Evolutionary conservation across 2,113 vertebrate genomes (phyloP).

Genomic region (Ictalurus punctatus): DNA sequence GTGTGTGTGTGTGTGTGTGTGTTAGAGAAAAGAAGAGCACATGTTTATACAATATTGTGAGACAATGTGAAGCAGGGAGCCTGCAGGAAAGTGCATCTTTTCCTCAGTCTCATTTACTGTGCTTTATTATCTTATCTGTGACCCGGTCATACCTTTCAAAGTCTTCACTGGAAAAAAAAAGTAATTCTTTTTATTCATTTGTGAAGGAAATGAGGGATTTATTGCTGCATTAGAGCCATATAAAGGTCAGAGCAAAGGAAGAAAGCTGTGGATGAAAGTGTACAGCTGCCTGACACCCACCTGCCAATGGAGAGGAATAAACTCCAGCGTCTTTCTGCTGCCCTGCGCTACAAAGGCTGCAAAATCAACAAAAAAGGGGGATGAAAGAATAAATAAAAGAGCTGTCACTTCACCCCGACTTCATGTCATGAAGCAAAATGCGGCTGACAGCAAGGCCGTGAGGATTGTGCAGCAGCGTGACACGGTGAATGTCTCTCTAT

Average conservation of each 20-base stretch:
- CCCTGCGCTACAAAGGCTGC: slow-evolving; percentile 7
- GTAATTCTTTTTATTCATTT: not conserved
- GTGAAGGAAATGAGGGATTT: not conserved
- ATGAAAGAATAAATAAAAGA: slow-evolving; percentile 39
- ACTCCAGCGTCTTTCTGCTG: not conserved
- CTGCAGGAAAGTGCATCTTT: not conserved
- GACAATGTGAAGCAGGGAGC: not conserved
- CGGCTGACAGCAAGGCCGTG: slow-evolving; percentile 11
- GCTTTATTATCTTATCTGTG: not conserved
- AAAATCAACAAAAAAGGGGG: slow-evolving; percentile 17
- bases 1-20: not conserved
- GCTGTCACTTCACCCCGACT: slow-evolving; percentile 3
- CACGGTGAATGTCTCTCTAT: not conserved
- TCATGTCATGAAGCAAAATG: slow-evolving; percentile 42
- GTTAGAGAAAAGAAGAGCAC: no score
- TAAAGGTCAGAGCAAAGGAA: not conserved
- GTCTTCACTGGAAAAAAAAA: not conserved
- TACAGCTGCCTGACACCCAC: slow-evolving; percentile 17
- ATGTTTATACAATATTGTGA: not conserved
- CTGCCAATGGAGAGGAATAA: not conserved
- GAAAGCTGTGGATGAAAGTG: slow-evolving; percentile 9
- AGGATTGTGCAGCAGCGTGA: no score
- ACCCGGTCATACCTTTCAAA: not conserved
- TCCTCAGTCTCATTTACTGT: not conserved
- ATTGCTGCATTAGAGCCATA: not conserved